A percentile compares a stretch with the other conserved stretches of the same genome.
Conservation (phyloP, 2,888 invertebrate genomes). For the Diarsia rubi region DNA sequence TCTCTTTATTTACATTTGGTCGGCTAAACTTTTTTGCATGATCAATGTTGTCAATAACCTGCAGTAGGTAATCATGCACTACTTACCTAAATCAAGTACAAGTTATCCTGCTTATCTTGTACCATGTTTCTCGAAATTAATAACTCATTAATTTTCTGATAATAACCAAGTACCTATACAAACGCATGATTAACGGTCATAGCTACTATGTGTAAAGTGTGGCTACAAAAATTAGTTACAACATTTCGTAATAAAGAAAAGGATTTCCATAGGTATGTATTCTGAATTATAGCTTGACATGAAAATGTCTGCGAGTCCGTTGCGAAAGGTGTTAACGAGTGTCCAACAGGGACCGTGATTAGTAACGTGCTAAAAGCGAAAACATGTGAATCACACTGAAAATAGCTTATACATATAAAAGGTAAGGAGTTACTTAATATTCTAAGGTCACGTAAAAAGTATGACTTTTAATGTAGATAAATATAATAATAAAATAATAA, state of each 20-base stretch:
- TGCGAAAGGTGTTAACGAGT: constrained; percentile 80
- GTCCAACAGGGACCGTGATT: constrained; percentile 77
- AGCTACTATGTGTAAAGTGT: neutral
- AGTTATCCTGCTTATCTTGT: neutral
- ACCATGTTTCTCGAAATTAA: neutral
- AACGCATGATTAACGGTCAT: neutral
- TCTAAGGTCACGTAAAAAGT: constrained; percentile 52
- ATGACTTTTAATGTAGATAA: neutral
- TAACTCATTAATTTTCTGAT: neutral
- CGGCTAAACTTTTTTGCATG: neutral
- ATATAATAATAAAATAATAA: neutral
- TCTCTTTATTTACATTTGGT: neutral
- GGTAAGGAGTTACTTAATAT: constrained; percentile 72
- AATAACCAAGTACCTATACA: neutral
- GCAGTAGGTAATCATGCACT: neutral
- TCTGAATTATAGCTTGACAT: constrained; percentile 44
- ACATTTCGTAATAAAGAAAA: constrained; percentile 12
- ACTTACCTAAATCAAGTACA: neutral
- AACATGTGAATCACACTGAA: constrained; percentile 83
- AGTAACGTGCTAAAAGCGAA: constrained; percentile 87
- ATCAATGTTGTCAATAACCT: neutral
- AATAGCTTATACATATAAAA: constrained; percentile 66
- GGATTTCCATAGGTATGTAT: constrained; percentile 34
- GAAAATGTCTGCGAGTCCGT: constrained; percentile 63
- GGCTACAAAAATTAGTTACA: neutral